phyloP scores from a whole-genome alignment of 1,140 invertebrate genomes.

The Maniola jurtina region DNA sequence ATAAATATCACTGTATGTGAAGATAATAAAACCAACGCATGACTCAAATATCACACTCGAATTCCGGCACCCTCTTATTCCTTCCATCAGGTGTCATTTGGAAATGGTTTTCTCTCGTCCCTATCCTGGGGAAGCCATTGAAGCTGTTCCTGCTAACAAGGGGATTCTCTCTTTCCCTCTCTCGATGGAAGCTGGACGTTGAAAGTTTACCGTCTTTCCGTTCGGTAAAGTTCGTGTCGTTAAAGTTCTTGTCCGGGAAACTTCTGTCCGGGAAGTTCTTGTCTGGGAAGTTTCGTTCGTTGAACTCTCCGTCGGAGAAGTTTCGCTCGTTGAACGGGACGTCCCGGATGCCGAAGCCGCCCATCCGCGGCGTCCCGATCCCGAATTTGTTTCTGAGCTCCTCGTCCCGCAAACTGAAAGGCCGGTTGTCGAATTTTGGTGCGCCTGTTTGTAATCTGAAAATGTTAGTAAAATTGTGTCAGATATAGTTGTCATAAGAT shows the following conservation, averaged over 20 bases:
- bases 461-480: slow-evolving; percentile 18
- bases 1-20: neutral
- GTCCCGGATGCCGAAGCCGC: slow-evolving; percentile 68
- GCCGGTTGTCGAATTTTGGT: slow-evolving; percentile 62
- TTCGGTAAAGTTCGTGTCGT: slow-evolving; percentile 67
- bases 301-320: slow-evolving; percentile 61
- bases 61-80: slow-evolving; percentile 80
- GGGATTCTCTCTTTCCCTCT: slow-evolving; percentile 67
- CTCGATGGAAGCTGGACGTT: slow-evolving; percentile 72
- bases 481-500: no score
- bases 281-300: slow-evolving; percentile 56
- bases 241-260: slow-evolving; percentile 55
- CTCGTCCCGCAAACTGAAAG: slow-evolving; percentile 66
- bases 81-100: slow-evolving; percentile 67
- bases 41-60: slow-evolving; percentile 81
- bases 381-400: slow-evolving; percentile 64
- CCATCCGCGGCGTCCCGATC: slow-evolving; percentile 66
- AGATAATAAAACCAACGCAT: neutral
- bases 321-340: slow-evolving; percentile 62
- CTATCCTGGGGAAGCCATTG: slow-evolving; percentile 66
- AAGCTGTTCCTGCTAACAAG: slow-evolving; percentile 75
- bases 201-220: slow-evolving; percentile 71
- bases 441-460: slow-evolving; percentile 56
- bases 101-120: slow-evolving; percentile 60
- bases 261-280: slow-evolving; percentile 53